Base-by-base conservation (phyloP, 2,797 vertebrate genomes). In the Paguma larvata region DNA sequence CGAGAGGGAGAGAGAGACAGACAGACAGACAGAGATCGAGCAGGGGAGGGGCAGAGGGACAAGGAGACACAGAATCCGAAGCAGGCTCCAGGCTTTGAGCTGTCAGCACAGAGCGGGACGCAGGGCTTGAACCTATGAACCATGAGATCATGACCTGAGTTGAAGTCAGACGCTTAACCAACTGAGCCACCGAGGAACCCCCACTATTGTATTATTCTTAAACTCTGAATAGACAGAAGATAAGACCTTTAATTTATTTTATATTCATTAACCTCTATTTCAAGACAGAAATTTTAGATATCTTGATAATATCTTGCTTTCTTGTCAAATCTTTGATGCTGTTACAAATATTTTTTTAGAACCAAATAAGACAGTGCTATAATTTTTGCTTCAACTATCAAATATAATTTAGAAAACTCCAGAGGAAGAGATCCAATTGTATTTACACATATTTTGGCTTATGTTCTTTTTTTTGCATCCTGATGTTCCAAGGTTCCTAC, bases 401-500 rank as follows among this genome's bases (percentile, higher is more conserved):
- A 82, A 75, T 16, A 46, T 56, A 82, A 82, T 38, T 88, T 87
- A 53, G 56, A 72, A 87, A 83, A 87, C 25, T 75, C 8, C 91
- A 67, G 14, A 75, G n/a, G 68, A 67, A 51, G 14, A 38, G 25
- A 25, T 46, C 14, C 46, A 85, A 63, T 63, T 53, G 27, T 91
- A 79, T 80, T 88, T 77, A 19, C 41, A 14, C 19, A 83, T 83
- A 86, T 73, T 80, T 95, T 73, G 94, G 53, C 53, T 86, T 85
- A 21, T 63, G 23, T 72, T 85, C 6, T 30, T 88, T 67, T 67
- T 34, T 46, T 34, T 70, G 3, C n/a, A 77, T 59, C 14, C 48
- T 68, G 3, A 3, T 46, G 23, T 92, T 46, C 32, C 48, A 48
- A 63, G 25, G 3, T 44, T 72, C 34, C n/a, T 70, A 56, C 18